These are phyloP conservation scores for Galerucella nymphaeae DNA, from an alignment of 2,888 invertebrate genomes.

Conservation along the genomic window DNA sequence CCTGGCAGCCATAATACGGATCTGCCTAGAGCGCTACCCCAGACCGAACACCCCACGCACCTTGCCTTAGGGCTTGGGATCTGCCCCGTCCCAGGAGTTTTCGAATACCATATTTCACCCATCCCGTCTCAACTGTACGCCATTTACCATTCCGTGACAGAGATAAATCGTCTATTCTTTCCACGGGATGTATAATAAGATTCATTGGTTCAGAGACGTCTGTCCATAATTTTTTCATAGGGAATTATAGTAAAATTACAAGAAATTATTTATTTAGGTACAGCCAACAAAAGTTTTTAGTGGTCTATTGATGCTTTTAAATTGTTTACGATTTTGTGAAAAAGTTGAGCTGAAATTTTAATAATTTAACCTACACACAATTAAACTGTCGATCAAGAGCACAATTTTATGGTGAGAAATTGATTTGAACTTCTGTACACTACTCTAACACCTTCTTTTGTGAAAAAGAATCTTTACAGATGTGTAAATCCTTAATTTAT, in stretches of 20 bases:
- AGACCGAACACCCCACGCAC: constrained; percentile 48
- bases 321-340: no score
- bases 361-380: no score
- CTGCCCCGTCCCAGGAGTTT: constrained; percentile 53
- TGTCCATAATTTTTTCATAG: neutral
- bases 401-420: no score
- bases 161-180: constrained; percentile 54
- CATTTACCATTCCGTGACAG: constrained; percentile 51
- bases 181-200: constrained; percentile 48
- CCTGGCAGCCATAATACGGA: constrained; percentile 59
- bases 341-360: no score
- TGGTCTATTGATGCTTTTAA: no score
- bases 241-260: neutral
- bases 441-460: no score
- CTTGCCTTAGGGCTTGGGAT: constrained; percentile 44
- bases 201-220: constrained; percentile 42
- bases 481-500: no score
- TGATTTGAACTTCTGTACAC: no score
- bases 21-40: constrained; percentile 53
- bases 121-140: constrained; percentile 48
- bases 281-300: no score
- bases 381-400: no score
- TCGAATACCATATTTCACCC: constrained; percentile 52
- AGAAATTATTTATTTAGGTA: neutral
- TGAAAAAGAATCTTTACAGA: no score